A percentile compares a stretch with the other conserved stretches of the same genome.
phyloP scores from a whole-genome alignment of 1,140 invertebrate species.

The Chionoecetes opilio region DNA sequence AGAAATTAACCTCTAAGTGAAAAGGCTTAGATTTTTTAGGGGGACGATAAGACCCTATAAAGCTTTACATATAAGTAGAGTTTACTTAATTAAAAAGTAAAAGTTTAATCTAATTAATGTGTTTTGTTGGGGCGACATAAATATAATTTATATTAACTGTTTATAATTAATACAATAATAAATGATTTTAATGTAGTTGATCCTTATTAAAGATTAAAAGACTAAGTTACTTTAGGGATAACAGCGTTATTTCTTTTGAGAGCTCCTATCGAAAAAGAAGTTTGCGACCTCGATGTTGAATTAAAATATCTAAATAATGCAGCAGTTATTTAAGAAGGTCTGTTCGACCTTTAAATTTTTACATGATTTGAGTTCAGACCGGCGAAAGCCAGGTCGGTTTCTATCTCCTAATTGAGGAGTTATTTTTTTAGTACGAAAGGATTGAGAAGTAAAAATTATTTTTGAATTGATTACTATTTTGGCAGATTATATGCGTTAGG shows the following conservation, averaged over 20 bases:
- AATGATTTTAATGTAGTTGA: constrained; percentile 81
- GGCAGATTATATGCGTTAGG: constrained; percentile 82
- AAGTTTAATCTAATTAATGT: background rate
- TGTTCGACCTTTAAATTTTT: too few species aligned
- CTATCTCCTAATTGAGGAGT: too few species aligned
- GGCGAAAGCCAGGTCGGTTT: too few species aligned
- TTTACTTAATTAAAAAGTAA: constrained; percentile 82
- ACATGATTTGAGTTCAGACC: too few species aligned
- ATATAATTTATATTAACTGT: constrained; percentile 47
- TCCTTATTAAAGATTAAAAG: constrained; percentile 84
- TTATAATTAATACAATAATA: constrained; percentile 82
- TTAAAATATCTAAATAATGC: too few species aligned
- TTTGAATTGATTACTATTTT: too few species aligned
- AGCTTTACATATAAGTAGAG: constrained; percentile 85
- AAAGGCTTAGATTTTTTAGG: constrained; percentile 85
- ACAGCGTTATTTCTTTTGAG: constrained; percentile 89
- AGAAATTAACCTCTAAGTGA: constrained; percentile 73
- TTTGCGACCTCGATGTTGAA: constrained; percentile 92
- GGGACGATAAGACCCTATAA: constrained; percentile 87
- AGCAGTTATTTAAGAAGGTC: too few species aligned
- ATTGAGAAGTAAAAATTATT: too few species aligned
- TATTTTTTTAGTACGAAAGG: too few species aligned
- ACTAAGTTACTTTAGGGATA: constrained; percentile 89
- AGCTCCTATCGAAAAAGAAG: constrained; percentile 87
- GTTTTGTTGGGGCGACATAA: constrained; percentile 63